Base-by-base conservation (phyloP, 2,888 invertebrate genomes). In the Cerastoderma edule region DNA sequence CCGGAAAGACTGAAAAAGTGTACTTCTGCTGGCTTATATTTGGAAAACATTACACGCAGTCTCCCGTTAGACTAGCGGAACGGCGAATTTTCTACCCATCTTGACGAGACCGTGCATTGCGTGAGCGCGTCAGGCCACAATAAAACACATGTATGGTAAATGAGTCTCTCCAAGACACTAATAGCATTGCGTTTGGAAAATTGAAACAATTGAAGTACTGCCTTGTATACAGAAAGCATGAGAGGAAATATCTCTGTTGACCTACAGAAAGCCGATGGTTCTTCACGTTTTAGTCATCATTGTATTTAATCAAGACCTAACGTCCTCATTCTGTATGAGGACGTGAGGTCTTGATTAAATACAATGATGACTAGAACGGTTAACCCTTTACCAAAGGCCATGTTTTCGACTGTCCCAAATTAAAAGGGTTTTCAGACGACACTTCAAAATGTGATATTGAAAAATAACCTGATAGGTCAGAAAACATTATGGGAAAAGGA, bases 331-430 rank as follows among this genome's bases (percentile, higher is more conserved):
- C n/a, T n/a, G n/a, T n/a, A n/a, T n/a, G n/a, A n/a, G n/a, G n/a
- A n/a, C n/a, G n/a, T n/a, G n/a, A n/a, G n/a, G n/a, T 39, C 39
- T 46, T 46, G 46, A 19, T 46, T 46, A 13, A 46, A 46, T 46
- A 46, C 16, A 46, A 13, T 46, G 8, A 46, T n/a, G 16, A 39
- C 10, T 39, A 39, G 16, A 16, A 39, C 16, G 39, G n/a, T n/a
- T n/a, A n/a, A n/a, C n/a, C n/a, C n/a, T n/a, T n/a, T n/a, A n/a
- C n/a, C n/a, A n/a, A n/a, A n/a, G n/a, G n/a, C n/a, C n/a, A n/a
- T n/a, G n/a, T n/a, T n/a, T n/a, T n/a, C n/a, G n/a, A n/a, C n/a
- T n/a, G n/a, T n/a, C n/a, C n/a, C n/a, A n/a, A n/a, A n/a, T n/a
- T n/a, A n/a, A n/a, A n/a, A n/a, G n/a, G n/a, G n/a, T n/a, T n/a